Percentiles rank a stretch among this genome's conserved stretches.
Evolutionary conservation across 2,113 vertebrate genomes (phyloP).

Genomic region (Pygoscelis adeliae): DNA sequence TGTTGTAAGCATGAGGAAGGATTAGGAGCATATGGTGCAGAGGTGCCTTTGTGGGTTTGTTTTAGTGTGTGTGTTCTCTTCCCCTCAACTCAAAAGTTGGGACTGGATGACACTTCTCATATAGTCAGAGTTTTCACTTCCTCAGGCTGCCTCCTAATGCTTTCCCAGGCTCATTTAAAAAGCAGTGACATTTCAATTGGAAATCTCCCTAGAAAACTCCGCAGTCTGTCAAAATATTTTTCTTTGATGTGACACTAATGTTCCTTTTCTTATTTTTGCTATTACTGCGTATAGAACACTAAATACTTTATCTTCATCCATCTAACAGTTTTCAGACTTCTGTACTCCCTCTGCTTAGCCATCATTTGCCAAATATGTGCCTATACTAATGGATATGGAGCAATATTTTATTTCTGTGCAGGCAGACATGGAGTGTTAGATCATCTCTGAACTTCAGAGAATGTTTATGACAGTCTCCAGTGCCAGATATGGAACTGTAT

Average conservation of each 20-base stretch:
- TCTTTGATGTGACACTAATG: not conserved
- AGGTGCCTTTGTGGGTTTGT: not conserved
- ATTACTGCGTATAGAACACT: not conserved
- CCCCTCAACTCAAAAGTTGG: not conserved
- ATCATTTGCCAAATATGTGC: not conserved
- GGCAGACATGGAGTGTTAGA: not conserved
- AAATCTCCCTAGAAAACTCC: not conserved
- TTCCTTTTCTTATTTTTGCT: slow-evolving; percentile 32
- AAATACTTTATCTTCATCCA: not conserved
- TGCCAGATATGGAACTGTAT: not conserved
- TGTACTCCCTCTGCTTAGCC: not conserved
- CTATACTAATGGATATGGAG: not conserved
- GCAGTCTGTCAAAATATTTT: slow-evolving; percentile 43
- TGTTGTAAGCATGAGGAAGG: rapidly evolving
- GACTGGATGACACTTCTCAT: not conserved
- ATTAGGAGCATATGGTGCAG: not conserved
- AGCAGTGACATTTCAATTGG: not conserved
- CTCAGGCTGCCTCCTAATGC: not conserved
- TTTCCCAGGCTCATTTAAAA: not conserved
- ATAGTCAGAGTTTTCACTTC: not conserved
- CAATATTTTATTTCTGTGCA: not conserved
- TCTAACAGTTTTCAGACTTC: not conserved
- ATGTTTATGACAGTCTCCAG: not conserved
- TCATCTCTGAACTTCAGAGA: not conserved
- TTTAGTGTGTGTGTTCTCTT: not conserved